Percentiles rank a stretch among this genome's conserved stretches.
Conservation (phyloP, 2,797 vertebrate genomes). For the Lycodopsis pacificus region DNA sequence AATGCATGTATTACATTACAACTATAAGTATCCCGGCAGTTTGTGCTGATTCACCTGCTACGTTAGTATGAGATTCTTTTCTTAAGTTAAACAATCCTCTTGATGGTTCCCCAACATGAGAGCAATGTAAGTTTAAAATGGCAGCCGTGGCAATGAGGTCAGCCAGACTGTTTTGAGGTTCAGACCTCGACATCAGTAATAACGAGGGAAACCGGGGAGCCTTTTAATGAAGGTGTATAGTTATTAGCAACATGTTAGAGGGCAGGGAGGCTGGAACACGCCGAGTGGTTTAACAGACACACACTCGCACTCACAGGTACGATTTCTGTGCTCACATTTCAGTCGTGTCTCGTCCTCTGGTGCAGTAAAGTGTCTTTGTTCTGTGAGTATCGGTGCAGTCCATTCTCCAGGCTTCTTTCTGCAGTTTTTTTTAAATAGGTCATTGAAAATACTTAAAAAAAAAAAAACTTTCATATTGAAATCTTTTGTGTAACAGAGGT, state of each 20-base stretch:
- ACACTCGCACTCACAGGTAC: neutral
- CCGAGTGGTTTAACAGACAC: constrained; percentile 2
- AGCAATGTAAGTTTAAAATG: constrained; percentile 9
- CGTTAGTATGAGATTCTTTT: neutral
- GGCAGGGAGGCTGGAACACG: constrained; percentile 8
- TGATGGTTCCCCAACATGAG: neutral
- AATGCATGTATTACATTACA: neutral
- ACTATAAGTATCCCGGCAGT: neutral
- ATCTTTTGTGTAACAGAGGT: constrained; percentile 2
- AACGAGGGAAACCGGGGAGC: neutral
- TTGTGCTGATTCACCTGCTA: neutral
- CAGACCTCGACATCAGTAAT: neutral
- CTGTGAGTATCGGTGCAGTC: constrained; percentile 17
- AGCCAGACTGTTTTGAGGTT: neutral
- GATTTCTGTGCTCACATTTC: neutral
- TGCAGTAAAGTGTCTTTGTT: neutral
- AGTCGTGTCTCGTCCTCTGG: neutral
- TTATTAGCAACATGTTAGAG: constrained; percentile 22
- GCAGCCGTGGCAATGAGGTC: constrained; percentile 13
- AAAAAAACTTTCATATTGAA: constrained; percentile 3
- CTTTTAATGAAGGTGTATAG: constrained; percentile 1
- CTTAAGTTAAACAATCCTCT: neutral
- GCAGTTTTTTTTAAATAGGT: constrained; percentile 29
- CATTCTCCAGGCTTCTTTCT: constrained; percentile 15
- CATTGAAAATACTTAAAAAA: constrained; percentile 13